phyloP scores from a whole-genome alignment of 2,113 vertebrate genomes.

The Eonycteris spelaea region DNA sequence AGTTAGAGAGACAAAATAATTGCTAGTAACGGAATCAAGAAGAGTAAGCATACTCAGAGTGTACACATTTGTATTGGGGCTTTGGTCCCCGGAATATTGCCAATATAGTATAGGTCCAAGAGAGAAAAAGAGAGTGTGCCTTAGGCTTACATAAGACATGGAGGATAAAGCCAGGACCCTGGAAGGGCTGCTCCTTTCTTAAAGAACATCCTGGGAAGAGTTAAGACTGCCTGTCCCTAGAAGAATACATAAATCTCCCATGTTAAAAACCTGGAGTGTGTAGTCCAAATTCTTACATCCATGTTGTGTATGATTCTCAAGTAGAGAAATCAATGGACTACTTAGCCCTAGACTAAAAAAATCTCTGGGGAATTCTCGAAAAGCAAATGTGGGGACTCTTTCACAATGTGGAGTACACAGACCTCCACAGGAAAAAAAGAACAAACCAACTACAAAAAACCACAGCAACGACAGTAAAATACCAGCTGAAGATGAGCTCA shows the following conservation, averaged over 20 bases:
- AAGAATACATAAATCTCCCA: neutral
- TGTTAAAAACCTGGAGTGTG: neutral
- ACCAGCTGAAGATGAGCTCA: neutral
- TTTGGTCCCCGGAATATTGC: neutral
- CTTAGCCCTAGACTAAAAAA: neutral
- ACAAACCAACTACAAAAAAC: neutral
- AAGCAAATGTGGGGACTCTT: slow-evolving; percentile 6
- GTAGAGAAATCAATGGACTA: neutral
- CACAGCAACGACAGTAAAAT: neutral
- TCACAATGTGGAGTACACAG: neutral
- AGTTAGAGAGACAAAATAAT: neutral
- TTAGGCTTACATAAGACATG: neutral
- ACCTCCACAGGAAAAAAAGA: neutral
- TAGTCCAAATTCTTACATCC: neutral
- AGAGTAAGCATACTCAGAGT: neutral
- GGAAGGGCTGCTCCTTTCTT: neutral
- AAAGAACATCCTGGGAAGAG: neutral
- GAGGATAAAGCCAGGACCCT: neutral
- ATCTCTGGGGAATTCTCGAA: neutral
- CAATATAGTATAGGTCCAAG: neutral
- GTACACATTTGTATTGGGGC: neutral
- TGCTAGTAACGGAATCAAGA: neutral
- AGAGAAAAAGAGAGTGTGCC: neutral
- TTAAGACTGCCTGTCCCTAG: neutral
- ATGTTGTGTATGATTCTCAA: neutral